Base-by-base conservation (phyloP, 2,888 invertebrate genomes). In the Tiliacea aurago region DNA sequence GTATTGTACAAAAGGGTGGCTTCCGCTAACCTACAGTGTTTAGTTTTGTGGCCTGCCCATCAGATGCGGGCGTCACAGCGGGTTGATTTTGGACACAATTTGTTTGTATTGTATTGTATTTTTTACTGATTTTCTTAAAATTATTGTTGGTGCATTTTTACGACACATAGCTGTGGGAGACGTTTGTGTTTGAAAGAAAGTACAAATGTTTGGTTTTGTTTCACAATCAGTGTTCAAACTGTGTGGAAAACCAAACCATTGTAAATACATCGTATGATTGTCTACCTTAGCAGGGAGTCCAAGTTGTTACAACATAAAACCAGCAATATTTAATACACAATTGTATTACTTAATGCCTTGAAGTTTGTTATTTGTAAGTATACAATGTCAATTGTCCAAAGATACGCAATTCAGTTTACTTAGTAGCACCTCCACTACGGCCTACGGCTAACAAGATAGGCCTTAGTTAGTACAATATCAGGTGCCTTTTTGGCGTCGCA, bases 1-100 rank as follows among this genome's bases (percentile, higher is more conserved):
- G 92, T 93, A 78, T 91, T 88, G 87, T 87, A 93, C 90, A 93
- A 94, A 91, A 90, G 92, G 88, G 89, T 90, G 88, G 82, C 92
- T 92, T 92, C 92, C 89, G 90, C 91, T 92, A 90, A 92, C 89
- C 91, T 91, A 88, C 90, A 90, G 88, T 89, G 87, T 90, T 91
- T 88, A 90, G 89, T 90, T 90, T 91, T 93, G 93, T 90, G 93
- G 92, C 86, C 81, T 80, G 43, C 74, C 56, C 86, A 91, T 86
- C 88, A 85, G 85, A 92, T 91, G 91, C 90, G 91, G 92, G 94
- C 84, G 89, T 91, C 87, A 80, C 89, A 87, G 85, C 86, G 90
- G 93, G 93, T 66, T 76, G 69, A 73, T 84, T 77, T 80, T 77
- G 56, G 78, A 71, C 73, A 78, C 84, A 87, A 76, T 81, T 81